phyloP scores from a whole-genome alignment of 2,797 vertebrate genomes.

The Telmatherina bonti region DNA sequence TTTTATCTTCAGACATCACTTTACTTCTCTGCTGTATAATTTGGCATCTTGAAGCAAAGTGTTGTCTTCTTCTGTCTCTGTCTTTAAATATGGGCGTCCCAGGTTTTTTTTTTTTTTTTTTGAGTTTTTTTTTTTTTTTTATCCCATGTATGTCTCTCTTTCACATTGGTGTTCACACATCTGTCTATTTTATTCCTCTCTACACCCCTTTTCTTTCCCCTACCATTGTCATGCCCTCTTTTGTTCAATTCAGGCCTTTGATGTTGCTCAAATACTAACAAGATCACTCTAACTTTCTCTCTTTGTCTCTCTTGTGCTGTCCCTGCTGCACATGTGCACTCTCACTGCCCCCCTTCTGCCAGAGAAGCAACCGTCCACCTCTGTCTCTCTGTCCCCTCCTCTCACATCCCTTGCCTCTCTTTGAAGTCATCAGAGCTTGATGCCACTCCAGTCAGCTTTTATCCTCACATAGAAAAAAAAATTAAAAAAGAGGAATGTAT shows the following conservation, averaged over 20 bases:
- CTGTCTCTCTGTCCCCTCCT: constrained; percentile 61
- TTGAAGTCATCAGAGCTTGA: constrained; percentile 77
- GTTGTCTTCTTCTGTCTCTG: constrained; percentile 24
- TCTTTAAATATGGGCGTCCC: constrained; percentile 40
- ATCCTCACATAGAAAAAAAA: constrained; percentile 67
- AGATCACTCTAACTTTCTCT: constrained; percentile 67
- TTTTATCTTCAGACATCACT: constrained; percentile 49
- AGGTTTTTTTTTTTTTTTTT: constrained; percentile 55
- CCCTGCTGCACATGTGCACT: constrained; percentile 48
- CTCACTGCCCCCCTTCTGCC: constrained; percentile 29
- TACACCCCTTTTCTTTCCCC: constrained; percentile 16
- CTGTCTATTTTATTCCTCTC: constrained; percentile 50
- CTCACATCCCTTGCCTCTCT: constrained; percentile 69
- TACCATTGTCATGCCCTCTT: constrained; percentile 57
- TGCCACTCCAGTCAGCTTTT: constrained; percentile 76
- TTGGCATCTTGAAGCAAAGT: constrained; percentile 40
- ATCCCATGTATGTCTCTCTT: constrained; percentile 52
- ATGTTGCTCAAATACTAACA: constrained; percentile 61
- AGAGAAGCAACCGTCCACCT: constrained; percentile 61
- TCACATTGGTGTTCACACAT: constrained; percentile 50
- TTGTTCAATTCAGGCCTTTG: constrained; percentile 74
- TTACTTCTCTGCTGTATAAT: constrained; percentile 40
- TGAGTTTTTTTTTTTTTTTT: too few species aligned
- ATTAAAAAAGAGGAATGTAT: constrained; percentile 63
- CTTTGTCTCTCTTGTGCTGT: constrained; percentile 50